Percentiles rank a stretch among this genome's conserved stretches.
Evolutionary conservation across 2,888 invertebrate species (phyloP).

Genomic region (Rhabditophanes sp.): DNA sequence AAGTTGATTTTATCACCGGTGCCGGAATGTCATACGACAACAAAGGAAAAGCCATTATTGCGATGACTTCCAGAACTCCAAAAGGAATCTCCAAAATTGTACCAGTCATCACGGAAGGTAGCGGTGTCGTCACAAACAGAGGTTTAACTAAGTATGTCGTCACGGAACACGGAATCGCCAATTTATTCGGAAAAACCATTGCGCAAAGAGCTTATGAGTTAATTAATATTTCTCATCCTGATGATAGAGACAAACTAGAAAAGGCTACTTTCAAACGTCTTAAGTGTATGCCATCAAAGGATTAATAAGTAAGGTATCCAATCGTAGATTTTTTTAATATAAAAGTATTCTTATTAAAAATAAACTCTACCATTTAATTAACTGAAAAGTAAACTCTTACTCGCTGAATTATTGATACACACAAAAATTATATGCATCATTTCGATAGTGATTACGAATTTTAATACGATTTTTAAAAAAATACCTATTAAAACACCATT

Average conservation of each 20-base stretch:
- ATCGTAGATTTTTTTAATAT: too few species aligned
- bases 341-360: too few species aligned
- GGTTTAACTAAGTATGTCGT: conserved; percentile 83
- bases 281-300: conserved; percentile 18
- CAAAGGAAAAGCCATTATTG: conserved; percentile 72
- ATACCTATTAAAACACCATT: too few species aligned
- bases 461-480: too few species aligned
- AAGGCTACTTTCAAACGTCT: conserved; percentile 63
- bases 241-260: conserved; percentile 66
- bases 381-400: too few species aligned
- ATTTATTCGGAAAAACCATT: conserved; percentile 69
- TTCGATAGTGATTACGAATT: too few species aligned
- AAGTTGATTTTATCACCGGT: conserved; percentile 82
- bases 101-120: conserved; percentile 66
- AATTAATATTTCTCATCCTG: conserved; percentile 71
- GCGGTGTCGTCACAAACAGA: conserved; percentile 75
- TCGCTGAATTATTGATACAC: too few species aligned
- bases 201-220: conserved; percentile 72
- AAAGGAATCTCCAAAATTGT: conserved; percentile 68
- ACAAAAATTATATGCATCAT: too few species aligned
- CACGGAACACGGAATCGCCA: conserved; percentile 74
- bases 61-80: conserved; percentile 63
- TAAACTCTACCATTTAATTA: too few species aligned
- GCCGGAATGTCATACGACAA: conserved; percentile 69
- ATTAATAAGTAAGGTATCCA: conserved; percentile 8